Evolutionary conservation across 2,113 vertebrate genomes (phyloP).

Genomic region (Labrus mixtus): DNA sequence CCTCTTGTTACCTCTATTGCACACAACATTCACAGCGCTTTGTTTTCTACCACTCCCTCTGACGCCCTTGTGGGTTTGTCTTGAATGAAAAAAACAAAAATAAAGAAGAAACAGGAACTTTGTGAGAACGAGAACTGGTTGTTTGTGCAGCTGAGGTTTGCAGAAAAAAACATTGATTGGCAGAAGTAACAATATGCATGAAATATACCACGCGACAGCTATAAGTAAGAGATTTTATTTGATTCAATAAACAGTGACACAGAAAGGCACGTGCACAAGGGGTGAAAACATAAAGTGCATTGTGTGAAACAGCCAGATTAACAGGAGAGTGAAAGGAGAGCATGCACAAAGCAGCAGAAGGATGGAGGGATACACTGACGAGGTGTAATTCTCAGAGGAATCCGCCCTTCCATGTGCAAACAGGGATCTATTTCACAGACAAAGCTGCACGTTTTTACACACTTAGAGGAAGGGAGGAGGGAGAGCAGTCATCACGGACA

Average conservation of each 20-base stretch:
- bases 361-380: not conserved
- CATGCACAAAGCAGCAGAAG: constrained; percentile 2
- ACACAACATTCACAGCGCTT: constrained; percentile 32
- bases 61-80: constrained; percentile 54
- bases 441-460: constrained; percentile 39
- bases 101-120: constrained; percentile 36
- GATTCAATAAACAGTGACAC: constrained; percentile 11
- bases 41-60: constrained; percentile 45
- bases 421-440: constrained; percentile 36
- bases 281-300: constrained; percentile 11
- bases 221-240: constrained; percentile 20
- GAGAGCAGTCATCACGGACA: not conserved
- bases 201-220: constrained; percentile 1
- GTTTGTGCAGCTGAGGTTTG: constrained; percentile 25
- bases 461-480: constrained; percentile 8
- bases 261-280: constrained; percentile 11
- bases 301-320: constrained; percentile 27
- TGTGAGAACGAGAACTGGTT: constrained; percentile 19
- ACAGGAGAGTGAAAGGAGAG: not conserved
- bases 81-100: not conserved
- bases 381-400: constrained; percentile 29
- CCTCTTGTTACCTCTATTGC: constrained; percentile 42
- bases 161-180: constrained; percentile 20
- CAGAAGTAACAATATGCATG: constrained; percentile 21
- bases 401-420: constrained; percentile 20